Evolutionary conservation across 2,888 invertebrate species (phyloP), one percentile per base, ranked within the genome.

Genomic region (Sinhomidia bicolor): DNA sequence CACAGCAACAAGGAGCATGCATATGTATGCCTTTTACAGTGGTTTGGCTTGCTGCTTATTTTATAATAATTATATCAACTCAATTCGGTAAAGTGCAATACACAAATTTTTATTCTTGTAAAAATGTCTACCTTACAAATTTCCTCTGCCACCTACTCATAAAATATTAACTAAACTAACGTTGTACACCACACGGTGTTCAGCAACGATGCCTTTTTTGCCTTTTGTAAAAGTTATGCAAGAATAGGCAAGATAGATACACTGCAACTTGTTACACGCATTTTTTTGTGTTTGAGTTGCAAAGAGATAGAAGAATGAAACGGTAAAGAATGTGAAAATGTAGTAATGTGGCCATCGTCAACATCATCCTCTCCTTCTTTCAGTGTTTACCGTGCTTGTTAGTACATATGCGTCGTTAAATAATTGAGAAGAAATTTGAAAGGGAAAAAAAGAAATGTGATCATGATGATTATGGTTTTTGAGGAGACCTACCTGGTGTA

Each of bases 401-500:
- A 51, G 9, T 12, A 7, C 26, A 14, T 10, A 79, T 76, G 76
- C 32, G 51, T 78, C 57, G 41, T 71, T 71, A 80, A 79, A 47
- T 85, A 82, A 82, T 68, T 20, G 54, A 57, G 57, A 60, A 36
- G 51, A 71, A 54, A 36, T 71, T 85, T 74, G 60, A 87, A 81
- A 79, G 80, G 29, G 20, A 44, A 20, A 74, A 62, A 23, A 23
- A 60, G 44, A 76, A 88, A 32, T 57, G 87, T 87, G 87, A 85
- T 88, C 81, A 87, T 80, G 87, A 89, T 87, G 87, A 89, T 89
- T 89, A 84, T 89, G 87, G 83, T 71, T 80, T 87, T 88, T 51
- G 84, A 60, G 80, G 26, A 85, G 91, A 91, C 91, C 91, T 91
- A 91, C 91, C 91, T 91, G 91, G 91, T 89, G 90, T 91, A 91